Conservation (phyloP, 2,113 vertebrate species). For the Prietella phreatophila region DNA sequence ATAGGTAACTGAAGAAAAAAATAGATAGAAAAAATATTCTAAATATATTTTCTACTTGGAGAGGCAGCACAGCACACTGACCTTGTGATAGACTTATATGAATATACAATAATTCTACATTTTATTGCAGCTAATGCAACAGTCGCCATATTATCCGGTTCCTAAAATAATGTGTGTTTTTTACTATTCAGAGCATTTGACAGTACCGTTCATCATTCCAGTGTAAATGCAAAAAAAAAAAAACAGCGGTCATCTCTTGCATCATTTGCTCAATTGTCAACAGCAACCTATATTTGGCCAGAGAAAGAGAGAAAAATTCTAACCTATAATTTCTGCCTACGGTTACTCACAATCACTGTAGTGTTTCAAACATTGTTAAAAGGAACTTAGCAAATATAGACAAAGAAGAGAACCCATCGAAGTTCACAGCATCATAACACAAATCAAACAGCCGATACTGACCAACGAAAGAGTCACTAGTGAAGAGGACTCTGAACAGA, state of each 20-base stretch:
- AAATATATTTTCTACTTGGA: background rate
- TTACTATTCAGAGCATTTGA: constrained; percentile 63
- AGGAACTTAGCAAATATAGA: constrained; percentile 57
- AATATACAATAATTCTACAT: background rate
- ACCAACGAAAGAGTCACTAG: background rate
- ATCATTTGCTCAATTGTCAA: constrained; percentile 74
- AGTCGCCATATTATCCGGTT: background rate
- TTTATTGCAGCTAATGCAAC: background rate
- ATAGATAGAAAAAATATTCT: no score
- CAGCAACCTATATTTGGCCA: constrained; percentile 62
- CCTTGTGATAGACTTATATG: background rate
- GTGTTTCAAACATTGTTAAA: constrained; percentile 62
- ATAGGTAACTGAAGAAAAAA: background rate
- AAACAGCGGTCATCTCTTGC: constrained; percentile 59
- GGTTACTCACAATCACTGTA: constrained; percentile 65
- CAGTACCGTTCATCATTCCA: constrained; percentile 65
- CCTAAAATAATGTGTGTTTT: background rate
- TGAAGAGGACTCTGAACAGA: background rate
- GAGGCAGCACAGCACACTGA: background rate
- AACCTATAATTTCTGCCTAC: constrained; percentile 63
- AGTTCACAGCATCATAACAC: background rate
- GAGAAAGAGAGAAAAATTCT: constrained; percentile 53
- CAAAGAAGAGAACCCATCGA: background rate
- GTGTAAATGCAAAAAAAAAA: constrained; percentile 44
- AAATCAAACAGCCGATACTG: constrained; percentile 34